phyloP scores from a whole-genome alignment of 2,888 invertebrate species.

The Dasysyrphus albostriatus region DNA sequence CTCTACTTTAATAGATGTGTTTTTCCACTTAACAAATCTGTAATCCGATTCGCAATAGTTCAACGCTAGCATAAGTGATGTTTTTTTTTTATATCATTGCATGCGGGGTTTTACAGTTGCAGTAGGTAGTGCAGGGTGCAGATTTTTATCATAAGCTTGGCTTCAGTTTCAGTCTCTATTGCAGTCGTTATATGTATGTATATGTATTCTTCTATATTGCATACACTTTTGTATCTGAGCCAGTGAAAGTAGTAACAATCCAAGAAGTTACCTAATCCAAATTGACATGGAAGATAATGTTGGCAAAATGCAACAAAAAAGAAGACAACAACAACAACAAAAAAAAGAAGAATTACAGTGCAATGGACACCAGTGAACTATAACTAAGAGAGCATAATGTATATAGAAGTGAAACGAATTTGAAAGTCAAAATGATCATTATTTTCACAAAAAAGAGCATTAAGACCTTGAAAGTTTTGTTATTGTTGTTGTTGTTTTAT shows the following conservation, averaged over 20 bases:
- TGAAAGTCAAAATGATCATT: slow-evolving; percentile 43
- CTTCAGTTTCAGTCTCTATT: slow-evolving; percentile 21
- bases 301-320: slow-evolving; percentile 51
- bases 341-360: slow-evolving; percentile 23
- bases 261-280: slow-evolving; percentile 73
- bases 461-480: slow-evolving; percentile 22
- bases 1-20: background rate
- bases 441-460: background rate
- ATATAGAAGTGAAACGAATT: slow-evolving; percentile 35
- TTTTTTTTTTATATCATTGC: background rate
- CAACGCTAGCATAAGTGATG: slow-evolving; percentile 1
- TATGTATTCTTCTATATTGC: slow-evolving; percentile 23
- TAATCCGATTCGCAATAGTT: slow-evolving; percentile 19
- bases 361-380: slow-evolving; percentile 31
- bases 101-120: background rate
- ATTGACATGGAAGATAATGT: slow-evolving; percentile 63
- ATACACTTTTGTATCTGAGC: slow-evolving; percentile 31
- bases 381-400: background rate
- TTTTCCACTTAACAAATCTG: background rate
- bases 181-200: background rate
- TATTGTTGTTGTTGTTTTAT: background rate
- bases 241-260: slow-evolving; percentile 66
- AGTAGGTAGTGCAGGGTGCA: background rate
- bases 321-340: slow-evolving; percentile 4
- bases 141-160: slow-evolving; percentile 40